Evolutionary conservation across 2,797 vertebrate genomes (phyloP), one percentile per base, ranked within the genome.

Genomic region (Xiphorhynchus erythropygius): DNA sequence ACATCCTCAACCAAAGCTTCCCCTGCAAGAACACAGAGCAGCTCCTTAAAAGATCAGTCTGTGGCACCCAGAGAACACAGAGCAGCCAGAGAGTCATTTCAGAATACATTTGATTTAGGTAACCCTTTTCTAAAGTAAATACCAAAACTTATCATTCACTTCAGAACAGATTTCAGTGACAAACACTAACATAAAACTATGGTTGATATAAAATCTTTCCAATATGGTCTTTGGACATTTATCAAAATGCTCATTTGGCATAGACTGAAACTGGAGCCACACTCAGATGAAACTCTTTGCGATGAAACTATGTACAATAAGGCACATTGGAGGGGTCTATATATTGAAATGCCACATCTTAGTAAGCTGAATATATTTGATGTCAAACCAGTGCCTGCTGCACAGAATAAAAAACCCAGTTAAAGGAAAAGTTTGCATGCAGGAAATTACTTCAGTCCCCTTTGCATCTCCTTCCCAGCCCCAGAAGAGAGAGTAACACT

Each of bases 371-470:
- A 57, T 19, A 19, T 24, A 84, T 44, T 2, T 69, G 5, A 37
- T 55, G 12, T 73, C 63, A 88, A 88, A 65, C 8, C 25, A 41
- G 23, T 15, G 28, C 25, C 21, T 73, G n/a, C 42, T 90, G 60
- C n/a, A 67, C 16, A 37, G 33, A 88, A 44, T 5, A 9, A 16
- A 21, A 22, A 52, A 52, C 10, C 28, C 59, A 70, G 30, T 33
- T 59, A 21, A 57, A 47, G 19, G 30, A 28, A 64, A 74, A 67
- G 62, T 57, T 71, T 78, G 28, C 42, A 10, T 4, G 28, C 15
- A 68, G 69, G 13, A 94, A 87, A 83, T 91, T 53, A 64, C 49
- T 96, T 94, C 65, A 95, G 44, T 71, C 35, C 73, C 76, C 63
- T 87, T 50, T 60, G 44, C 37, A 69, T n/a, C 53, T 75, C 57